Evolutionary conservation across 2,888 invertebrate species (phyloP), one percentile per base, ranked within the genome.

Genomic region (Lottia gigantea): DNA sequence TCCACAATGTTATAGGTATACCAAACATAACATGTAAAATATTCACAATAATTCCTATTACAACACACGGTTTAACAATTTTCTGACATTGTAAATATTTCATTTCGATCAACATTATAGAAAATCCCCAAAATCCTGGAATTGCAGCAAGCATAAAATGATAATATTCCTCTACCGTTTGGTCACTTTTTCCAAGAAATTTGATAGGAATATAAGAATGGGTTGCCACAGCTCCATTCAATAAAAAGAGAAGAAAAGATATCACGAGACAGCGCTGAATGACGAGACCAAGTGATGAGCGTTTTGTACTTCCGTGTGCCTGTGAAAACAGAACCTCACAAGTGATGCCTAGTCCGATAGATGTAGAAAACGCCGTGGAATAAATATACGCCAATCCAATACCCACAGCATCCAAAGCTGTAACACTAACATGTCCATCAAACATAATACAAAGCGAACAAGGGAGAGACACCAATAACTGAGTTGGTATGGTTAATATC

Each of bases 51-150:
- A 55, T 19, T 19, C 55, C 55, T 4, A 23, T 55, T 12, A 55
- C 19, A 19, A 55, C 19, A 55, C 55, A 55, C 12, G 55, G 55
- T 0, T 19, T 55, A 11, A 55, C 55, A 19, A 55, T 55, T 19
- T 19, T 55, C 55, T 19, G 55, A 19, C 19, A n/a, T 23, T 55
- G 55, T 12, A 55, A 23, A 23, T 55, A 55, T 23, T 55, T 55
- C 23, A 55, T 55, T 55, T 55, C 55, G n/a, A 55, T 14, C 3
- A 55, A 19, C 55, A 55, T 19, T 19, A 55, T 6, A 19, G 55
- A 19, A 55, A 55, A 55, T 16, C 55, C 55, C n/a, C n/a, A 55
- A n/a, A 55, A 19, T n/a, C 55, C 55, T 55, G 55, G 55, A 19
- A 55, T 55, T 19, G 19, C n/a, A 11, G 55, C 16, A 7, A 55